Percentiles rank a stretch among this genome's conserved stretches.
phyloP scores from a whole-genome alignment of 2,113 vertebrate species.

The Corvus cornix region DNA sequence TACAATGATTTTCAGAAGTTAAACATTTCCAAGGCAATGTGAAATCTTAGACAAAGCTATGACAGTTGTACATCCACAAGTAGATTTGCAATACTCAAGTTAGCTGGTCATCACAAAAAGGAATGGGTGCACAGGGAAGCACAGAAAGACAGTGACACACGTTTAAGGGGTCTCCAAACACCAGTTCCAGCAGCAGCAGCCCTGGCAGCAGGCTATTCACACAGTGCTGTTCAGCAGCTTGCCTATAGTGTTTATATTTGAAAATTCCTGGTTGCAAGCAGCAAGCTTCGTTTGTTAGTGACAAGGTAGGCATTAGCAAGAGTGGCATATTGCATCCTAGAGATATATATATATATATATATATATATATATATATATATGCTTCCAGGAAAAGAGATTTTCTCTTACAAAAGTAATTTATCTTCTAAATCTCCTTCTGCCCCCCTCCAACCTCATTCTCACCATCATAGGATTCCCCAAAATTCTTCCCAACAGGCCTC shows the following conservation, averaged over 20 bases:
- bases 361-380: not conserved
- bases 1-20: not conserved
- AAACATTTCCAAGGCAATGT: not conserved
- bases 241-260: not conserved
- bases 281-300: not conserved
- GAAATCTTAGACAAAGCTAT: not conserved
- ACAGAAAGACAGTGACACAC: not conserved
- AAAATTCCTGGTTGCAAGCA: not conserved
- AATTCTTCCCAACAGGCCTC: not conserved
- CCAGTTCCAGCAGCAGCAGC: not conserved
- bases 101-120: not conserved
- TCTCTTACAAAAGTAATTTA: not conserved
- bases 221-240: not conserved
- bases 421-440: not conserved
- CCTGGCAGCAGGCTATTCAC: not conserved
- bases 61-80: not conserved
- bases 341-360: too few relatives aligned
- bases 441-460: not conserved
- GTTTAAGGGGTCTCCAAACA: not conserved
- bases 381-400: not conserved
- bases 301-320: not conserved
- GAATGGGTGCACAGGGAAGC: fast-evolving
- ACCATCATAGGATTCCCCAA: not conserved
- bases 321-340: not conserved
- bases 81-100: not conserved